Base-by-base conservation (phyloP, 2,888 invertebrate genomes). In the Andrena haemorrhoa region DNA sequence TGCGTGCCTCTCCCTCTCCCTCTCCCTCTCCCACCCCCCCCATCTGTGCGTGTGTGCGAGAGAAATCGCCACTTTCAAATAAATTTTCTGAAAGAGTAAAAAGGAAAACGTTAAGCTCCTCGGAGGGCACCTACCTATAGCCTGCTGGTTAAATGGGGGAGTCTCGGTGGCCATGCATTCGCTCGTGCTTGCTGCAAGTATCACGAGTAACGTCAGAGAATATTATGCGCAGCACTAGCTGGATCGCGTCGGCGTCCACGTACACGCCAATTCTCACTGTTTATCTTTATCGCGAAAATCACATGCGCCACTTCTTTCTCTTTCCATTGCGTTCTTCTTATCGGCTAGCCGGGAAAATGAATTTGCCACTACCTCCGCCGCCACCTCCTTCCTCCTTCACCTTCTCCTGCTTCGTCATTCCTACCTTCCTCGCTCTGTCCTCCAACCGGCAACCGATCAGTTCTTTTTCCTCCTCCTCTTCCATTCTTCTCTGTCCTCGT, bases 251-350 rank as follows among this genome's bases (percentile, higher is more conserved):
- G 41, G 51, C 66, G 56, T 12, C 23, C n/a, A 58, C 23, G 10
- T 49, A 16, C 20, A 12, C 49, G 26, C 47, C 41, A 47, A 76
- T 76, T 31, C 66, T 41, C 26, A 35, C 56, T 23, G 16, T 58
- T 23, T 23, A n/a, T 47, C 12, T 61, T 23, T 64, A 16, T 63
- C 63, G 31, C 41, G 20, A 29, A 47, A 35, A 35, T 56, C 69
- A 56, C 61, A 68, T 49, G 73, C 64, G 76, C 35, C 35, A n/a
- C 53, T 68, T 60, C 66, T 23, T 53, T 65, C 60, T 56, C 68
- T 63, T 47, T 33, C 20, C 65, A 47, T 26, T 58, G 68, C 63
- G 41, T 70, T 70, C 81, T 76, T 65, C 78, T 85, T 85, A 85
- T 85, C 84, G 41, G 64, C 31, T 23, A 16, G 5, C 31, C 33